Percentiles rank a stretch among this genome's conserved stretches.
These are phyloP conservation scores for Zeuzera pyrina DNA, from an alignment of 2,888 invertebrate genomes.

Conservation along the genomic window DNA sequence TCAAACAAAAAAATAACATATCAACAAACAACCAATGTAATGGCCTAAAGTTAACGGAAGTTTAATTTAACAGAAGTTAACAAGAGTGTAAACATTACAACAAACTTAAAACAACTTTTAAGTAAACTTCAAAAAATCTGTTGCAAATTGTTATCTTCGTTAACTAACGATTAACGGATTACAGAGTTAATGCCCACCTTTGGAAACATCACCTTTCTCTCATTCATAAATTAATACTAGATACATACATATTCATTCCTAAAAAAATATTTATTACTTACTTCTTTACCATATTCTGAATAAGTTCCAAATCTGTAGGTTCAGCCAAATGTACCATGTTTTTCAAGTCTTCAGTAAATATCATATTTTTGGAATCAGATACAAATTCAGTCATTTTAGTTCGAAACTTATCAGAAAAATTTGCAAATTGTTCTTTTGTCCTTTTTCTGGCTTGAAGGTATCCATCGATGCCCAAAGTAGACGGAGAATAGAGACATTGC, in stretches of 20 bases:
- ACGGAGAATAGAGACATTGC: conserved; percentile 63
- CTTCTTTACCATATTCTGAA: conserved; percentile 80
- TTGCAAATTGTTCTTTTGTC: conserved; percentile 73
- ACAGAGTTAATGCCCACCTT: too few relatives aligned
- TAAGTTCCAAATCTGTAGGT: conserved; percentile 75
- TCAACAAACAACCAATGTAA: too few relatives aligned
- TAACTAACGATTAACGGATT: too few relatives aligned
- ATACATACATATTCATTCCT: background rate
- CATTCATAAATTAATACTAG: background rate
- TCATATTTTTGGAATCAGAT: conserved; percentile 72
- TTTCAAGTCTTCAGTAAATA: conserved; percentile 90
- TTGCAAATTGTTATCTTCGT: too few relatives aligned
- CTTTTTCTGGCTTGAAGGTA: conserved; percentile 70
- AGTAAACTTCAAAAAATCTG: too few relatives aligned
- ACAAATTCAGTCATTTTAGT: conserved; percentile 79
- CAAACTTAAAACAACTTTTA: too few relatives aligned
- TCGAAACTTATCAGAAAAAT: conserved; percentile 77
- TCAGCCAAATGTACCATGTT: conserved; percentile 83
- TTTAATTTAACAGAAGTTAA: too few relatives aligned
- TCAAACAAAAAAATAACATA: too few relatives aligned
- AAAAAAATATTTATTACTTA: conserved; percentile 34
- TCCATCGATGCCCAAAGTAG: conserved; percentile 75
- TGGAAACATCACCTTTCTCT: background rate
- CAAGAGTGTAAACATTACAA: too few relatives aligned
- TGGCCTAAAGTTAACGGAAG: too few relatives aligned